A percentile compares a stretch with the other conserved stretches of the same genome.
Conservation (phyloP, 2,113 vertebrate species). For the Craseonycteris thonglongyai region DNA sequence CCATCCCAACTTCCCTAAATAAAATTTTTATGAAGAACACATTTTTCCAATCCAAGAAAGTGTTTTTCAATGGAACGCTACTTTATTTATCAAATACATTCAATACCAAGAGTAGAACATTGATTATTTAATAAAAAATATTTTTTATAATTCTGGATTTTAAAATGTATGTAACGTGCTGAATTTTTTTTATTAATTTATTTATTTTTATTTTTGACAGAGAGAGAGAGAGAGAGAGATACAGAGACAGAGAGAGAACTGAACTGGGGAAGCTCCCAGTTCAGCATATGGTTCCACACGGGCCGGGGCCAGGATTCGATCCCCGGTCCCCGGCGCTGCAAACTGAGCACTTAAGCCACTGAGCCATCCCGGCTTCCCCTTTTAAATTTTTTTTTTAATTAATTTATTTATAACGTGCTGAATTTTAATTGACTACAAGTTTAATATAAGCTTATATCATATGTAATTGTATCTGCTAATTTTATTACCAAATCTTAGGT, state of each 20-base stretch:
- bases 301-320: no score
- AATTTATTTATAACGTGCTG: not conserved
- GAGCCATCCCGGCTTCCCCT: no score
- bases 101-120: not conserved
- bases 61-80: not conserved
- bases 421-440: not conserved
- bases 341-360: no score
- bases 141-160: not conserved
- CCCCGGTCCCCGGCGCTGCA: no score
- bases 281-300: no score
- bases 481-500: not conserved
- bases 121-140: not conserved
- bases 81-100: not conserved
- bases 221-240: no score
- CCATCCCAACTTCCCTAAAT: no score
- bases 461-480: not conserved
- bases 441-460: not conserved
- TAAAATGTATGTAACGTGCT: not conserved
- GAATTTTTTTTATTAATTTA: no score
- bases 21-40: not conserved
- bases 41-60: not conserved
- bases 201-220: no score
- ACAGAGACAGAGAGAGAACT: no score
- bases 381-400: no score
- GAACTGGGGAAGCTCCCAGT: no score